Evolutionary conservation across 1,140 invertebrate genomes (phyloP).

Genomic region (Neodiprion pinetum): DNA sequence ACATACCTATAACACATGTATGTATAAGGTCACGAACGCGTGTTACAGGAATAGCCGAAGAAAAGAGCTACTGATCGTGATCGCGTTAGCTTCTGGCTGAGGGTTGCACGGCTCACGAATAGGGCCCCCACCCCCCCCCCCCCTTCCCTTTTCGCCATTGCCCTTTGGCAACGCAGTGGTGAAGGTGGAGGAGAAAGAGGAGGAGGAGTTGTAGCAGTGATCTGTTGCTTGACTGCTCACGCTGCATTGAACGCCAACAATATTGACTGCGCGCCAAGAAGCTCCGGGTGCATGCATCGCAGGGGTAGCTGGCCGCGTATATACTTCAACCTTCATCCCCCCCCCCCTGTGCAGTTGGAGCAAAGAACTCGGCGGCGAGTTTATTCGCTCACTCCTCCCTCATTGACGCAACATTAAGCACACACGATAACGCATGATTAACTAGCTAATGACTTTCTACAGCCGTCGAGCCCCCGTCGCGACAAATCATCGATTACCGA

Average conservation of each 20-base stretch:
- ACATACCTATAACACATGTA: too few species aligned
- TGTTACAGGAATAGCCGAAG: not conserved
- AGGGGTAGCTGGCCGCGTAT: too few species aligned
- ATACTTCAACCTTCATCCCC: not conserved
- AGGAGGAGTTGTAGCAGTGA: slow-evolving; percentile 32
- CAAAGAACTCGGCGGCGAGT: not conserved
- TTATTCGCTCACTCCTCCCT: slow-evolving; percentile 42
- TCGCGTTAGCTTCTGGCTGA: slow-evolving; percentile 1
- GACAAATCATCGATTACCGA: slow-evolving; percentile 23
- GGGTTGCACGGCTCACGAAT: too few species aligned
- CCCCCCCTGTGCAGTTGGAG: not conserved
- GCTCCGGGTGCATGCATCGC: not conserved
- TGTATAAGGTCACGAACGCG: too few species aligned
- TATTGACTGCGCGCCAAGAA: slow-evolving; percentile 55
- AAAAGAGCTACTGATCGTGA: slow-evolving; percentile 15
- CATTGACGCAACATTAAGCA: slow-evolving; percentile 62
- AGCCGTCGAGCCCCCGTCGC: slow-evolving; percentile 6
- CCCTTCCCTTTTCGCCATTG: not conserved
- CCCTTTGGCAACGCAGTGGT: not conserved
- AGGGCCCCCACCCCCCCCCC: not conserved
- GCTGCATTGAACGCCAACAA: slow-evolving; percentile 47
- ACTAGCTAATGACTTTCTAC: slow-evolving; percentile 59
- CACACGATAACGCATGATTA: slow-evolving; percentile 63
- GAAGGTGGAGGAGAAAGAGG: not conserved
- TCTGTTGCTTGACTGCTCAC: slow-evolving; percentile 50